Conservation (phyloP, 2,113 vertebrate species). For the Phalacrocorax aristotelis region DNA sequence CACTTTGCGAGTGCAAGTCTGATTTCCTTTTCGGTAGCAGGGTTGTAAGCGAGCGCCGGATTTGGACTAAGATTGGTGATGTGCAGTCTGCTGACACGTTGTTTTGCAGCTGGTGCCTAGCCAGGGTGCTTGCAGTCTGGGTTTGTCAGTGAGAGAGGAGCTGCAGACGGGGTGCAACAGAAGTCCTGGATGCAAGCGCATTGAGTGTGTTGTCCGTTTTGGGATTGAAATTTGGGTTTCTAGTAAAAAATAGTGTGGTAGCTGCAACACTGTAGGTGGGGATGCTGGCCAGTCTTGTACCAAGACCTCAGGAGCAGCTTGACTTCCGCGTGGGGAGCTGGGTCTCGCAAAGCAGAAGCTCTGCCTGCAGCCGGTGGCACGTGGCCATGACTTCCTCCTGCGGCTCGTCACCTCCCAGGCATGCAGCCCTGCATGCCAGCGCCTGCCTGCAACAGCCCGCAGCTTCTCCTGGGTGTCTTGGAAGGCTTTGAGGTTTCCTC, state of each 20-base stretch:
- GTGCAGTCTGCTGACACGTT: not conserved
- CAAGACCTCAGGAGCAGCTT: not conserved
- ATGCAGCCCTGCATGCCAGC: rapidly evolving
- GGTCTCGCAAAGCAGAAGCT: not conserved
- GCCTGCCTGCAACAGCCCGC: not conserved
- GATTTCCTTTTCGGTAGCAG: not conserved
- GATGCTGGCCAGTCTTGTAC: too few relatives aligned
- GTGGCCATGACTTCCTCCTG: not conserved
- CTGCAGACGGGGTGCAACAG: not conserved
- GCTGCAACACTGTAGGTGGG: rapidly evolving
- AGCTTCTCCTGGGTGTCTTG: not conserved
- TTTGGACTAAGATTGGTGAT: not conserved
- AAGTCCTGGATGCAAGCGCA: rapidly evolving
- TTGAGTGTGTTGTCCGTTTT: not conserved
- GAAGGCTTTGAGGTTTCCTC: not conserved
- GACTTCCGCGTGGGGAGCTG: rapidly evolving
- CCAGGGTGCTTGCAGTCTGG: not conserved
- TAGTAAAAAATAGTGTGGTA: not conserved
- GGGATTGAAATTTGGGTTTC: not conserved
- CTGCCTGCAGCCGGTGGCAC: rapidly evolving
- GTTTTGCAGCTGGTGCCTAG: not conserved
- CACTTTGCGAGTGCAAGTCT: not conserved
- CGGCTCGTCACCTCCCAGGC: rapidly evolving
- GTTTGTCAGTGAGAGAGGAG: not conserved
- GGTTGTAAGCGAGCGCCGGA: rapidly evolving